phyloP scores from a whole-genome alignment of 2,113 vertebrate species.

The Chamaetylas fuelleborni region DNA sequence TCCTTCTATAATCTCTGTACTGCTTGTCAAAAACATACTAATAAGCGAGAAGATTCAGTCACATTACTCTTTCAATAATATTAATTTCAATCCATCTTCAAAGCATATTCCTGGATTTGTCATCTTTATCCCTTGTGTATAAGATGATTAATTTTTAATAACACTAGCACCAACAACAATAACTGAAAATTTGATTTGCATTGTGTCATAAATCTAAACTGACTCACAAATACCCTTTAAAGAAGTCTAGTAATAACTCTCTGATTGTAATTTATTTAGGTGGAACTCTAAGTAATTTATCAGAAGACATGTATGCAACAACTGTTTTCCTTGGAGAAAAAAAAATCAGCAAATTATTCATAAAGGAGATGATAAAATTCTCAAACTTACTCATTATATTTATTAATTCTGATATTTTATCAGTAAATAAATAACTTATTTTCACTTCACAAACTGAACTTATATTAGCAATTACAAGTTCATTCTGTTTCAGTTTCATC shows the following conservation, averaged over 20 bases:
- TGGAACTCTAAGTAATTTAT: not conserved
- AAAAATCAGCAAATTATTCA: not conserved
- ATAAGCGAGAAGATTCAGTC: not conserved
- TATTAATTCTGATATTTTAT: not conserved
- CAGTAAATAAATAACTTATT: not conserved
- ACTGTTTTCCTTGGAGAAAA: not conserved
- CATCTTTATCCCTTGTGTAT: not conserved
- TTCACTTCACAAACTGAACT: not conserved
- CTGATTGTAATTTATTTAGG: not conserved
- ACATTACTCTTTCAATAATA: not conserved
- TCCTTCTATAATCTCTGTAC: not conserved
- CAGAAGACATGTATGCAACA: not conserved
- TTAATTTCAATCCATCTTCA: constrained; percentile 23
- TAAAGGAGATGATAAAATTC: not conserved
- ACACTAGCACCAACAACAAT: not conserved
- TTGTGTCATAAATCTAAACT: not conserved
- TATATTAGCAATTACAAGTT: not conserved
- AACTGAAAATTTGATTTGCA: constrained; percentile 4
- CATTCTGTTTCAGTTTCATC: not conserved
- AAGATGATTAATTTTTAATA: constrained; percentile 1
- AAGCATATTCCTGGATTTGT: not conserved
- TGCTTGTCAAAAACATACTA: not conserved
- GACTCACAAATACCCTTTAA: not conserved
- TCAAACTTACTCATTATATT: not conserved
- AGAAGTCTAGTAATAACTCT: not conserved